Evolutionary conservation across 2,113 vertebrate species (phyloP).

Genomic region (Uropsilus gracilis): DNA sequence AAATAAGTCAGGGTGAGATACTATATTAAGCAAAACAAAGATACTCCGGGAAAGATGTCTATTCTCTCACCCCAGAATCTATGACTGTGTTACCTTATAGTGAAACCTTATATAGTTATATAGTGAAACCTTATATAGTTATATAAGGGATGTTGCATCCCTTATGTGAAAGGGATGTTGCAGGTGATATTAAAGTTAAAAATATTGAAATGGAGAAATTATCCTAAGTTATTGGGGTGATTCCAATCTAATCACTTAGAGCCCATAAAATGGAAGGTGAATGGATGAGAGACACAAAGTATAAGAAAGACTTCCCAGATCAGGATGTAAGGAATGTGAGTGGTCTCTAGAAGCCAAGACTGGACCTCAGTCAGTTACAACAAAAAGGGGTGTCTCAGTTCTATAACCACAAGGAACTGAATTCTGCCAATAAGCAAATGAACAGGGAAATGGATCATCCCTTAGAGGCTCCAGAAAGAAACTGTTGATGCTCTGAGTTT

Average conservation of each 20-base stretch:
- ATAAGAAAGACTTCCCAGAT: neutral
- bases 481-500: neutral
- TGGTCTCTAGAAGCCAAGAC: neutral
- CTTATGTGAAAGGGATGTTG: neutral
- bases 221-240: neutral
- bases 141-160: no score
- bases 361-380: neutral
- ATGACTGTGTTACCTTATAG: neutral
- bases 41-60: neutral
- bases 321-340: neutral
- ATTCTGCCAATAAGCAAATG: neutral
- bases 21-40: neutral
- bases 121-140: no score
- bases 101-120: no score
- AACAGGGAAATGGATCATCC: neutral
- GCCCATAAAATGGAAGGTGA: neutral
- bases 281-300: neutral
- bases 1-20: neutral
- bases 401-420: neutral
- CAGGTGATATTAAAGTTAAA: neutral
- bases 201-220: neutral
- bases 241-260: neutral
- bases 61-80: neutral
- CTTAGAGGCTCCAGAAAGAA: neutral
- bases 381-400: neutral